Conservation (phyloP, 1,140 invertebrate genomes). For the Idris sp. region DNA sequence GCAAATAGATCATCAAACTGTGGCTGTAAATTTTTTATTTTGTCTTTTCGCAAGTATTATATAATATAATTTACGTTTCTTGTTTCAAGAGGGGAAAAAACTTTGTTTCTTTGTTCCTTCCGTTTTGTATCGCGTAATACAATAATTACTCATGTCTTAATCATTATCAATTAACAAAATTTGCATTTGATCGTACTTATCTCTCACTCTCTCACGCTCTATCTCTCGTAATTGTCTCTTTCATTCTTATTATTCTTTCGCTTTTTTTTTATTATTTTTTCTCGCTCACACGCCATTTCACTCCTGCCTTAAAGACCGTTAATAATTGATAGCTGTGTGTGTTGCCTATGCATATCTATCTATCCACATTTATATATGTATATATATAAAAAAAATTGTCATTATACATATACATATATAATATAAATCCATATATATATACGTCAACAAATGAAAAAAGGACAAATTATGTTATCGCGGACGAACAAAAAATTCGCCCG, state of each 20-base stretch:
- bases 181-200: constrained; percentile 65
- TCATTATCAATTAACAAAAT: constrained; percentile 66
- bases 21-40: no score
- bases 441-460: constrained; percentile 56
- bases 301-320: constrained; percentile 53
- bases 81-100: constrained; percentile 38
- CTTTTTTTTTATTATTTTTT: no score
- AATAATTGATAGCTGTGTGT: constrained; percentile 57
- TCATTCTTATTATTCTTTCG: constrained; percentile 11
- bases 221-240: no score
- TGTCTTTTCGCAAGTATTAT: constrained; percentile 34
- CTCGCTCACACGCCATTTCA: constrained; percentile 46
- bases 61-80: constrained; percentile 45
- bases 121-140: constrained; percentile 70
- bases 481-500: no score
- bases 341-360: constrained; percentile 52
- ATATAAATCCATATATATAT: constrained; percentile 56
- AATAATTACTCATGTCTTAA: constrained; percentile 74
- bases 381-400: no score
- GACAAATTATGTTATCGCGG: constrained; percentile 41
- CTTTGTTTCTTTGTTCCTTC: constrained; percentile 44
- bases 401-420: constrained; percentile 52
- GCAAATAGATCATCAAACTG: constrained; percentile 34
- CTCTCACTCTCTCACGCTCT: constrained; percentile 33
- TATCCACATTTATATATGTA: constrained; percentile 54